These are phyloP conservation scores for Eulemur mongoz DNA, from an alignment of 2,797 vertebrate species.

Conservation along the genomic window DNA sequence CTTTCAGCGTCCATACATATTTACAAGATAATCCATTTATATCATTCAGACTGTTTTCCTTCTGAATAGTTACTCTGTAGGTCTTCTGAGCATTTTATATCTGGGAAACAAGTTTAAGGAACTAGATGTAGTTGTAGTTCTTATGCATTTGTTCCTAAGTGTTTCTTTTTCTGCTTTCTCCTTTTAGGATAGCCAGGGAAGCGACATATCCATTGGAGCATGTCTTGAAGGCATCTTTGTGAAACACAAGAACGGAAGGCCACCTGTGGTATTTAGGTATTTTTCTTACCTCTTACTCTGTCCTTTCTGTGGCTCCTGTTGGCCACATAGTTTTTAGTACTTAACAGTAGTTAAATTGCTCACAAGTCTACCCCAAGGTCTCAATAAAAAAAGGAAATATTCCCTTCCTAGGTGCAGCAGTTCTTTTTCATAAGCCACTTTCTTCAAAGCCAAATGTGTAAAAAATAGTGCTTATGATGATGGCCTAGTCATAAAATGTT, in stretches of 20 bases:
- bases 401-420: background rate
- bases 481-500: background rate
- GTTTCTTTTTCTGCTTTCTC: conserved; percentile 38
- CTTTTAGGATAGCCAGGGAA: conserved; percentile 94
- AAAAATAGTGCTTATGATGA: background rate
- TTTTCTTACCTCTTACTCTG: background rate
- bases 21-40: background rate
- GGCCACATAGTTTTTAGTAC: background rate
- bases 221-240: conserved; percentile 98
- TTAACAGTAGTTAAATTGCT: background rate
- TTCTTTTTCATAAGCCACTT: background rate
- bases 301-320: background rate
- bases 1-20: background rate
- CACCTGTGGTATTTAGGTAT: conserved; percentile 94
- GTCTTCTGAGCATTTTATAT: background rate
- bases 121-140: background rate
- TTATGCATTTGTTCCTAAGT: background rate
- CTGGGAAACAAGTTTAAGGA: background rate
- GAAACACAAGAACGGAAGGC: conserved; percentile 95
- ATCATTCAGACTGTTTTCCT: background rate
- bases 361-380: background rate
- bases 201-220: conserved; percentile 94
- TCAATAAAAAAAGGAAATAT: background rate
- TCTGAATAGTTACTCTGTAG: background rate
- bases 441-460: background rate